Base-by-base conservation (phyloP, 1,140 invertebrate genomes). In the Drosophila erecta region DNA sequence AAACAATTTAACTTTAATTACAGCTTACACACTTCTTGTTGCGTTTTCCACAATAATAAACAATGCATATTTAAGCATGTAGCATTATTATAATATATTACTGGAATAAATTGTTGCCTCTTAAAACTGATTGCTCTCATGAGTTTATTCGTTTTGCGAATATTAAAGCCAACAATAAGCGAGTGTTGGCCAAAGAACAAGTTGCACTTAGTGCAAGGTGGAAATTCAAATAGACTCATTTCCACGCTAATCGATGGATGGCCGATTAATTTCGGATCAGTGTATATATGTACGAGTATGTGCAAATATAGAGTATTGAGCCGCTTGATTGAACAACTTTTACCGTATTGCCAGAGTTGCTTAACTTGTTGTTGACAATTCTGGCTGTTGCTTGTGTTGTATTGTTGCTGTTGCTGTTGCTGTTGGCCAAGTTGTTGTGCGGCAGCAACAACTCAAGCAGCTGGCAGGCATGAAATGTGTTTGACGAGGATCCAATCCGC, bases 401-500 rank as follows among this genome's bases (percentile, higher is more conserved):
- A 35, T 67, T 53, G 8, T 53, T 66, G 37, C n/a, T 35, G 38
- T 10, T 30, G 7, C 8, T 30, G 46, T 11, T 56, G 27, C 20
- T 4, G 2, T 75, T 71, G 77, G 56, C 27, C 47, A 17, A 35
- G 49, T 51, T 51, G 30, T 17, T 17, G 6, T 5, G 4, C 8
- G 5, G 47, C 59, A 14, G 58, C 54, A 59, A 43, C 35, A 59
- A 43, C 53, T 83, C 80, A 65, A 71, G 50, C 79, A 79, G 43
- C 60, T 81, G 79, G 46, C 50, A 46, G 46, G 30, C 61, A 60
- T 66, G 66, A 81, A 86, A 87, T 79, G 75, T 86, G 83, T 76
- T 78, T 86, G 83, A 86, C 81, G 79, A 86, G 83, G 83, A 87
- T 86, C 30, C 30, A 30, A 30, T 30, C 2, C 30, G 30, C 78